Percentiles rank a stretch among this genome's conserved stretches.
These are phyloP conservation scores for Serranochromis macrocephalus DNA, from an alignment of 2,113 vertebrate species.

Conservation along the genomic window DNA sequence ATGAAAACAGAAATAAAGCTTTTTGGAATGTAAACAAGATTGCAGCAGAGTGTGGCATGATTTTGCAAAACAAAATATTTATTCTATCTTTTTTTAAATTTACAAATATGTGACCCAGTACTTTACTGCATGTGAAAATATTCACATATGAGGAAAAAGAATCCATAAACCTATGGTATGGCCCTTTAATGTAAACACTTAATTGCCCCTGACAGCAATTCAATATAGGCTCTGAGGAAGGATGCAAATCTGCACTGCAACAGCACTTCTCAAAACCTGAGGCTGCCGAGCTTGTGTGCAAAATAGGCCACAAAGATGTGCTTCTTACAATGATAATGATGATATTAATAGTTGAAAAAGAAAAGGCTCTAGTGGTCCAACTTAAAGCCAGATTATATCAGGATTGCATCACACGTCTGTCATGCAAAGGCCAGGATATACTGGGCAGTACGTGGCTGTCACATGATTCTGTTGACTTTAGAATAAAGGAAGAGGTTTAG, in stretches of 20 bases:
- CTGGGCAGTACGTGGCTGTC: conserved; percentile 12
- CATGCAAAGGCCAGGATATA: conserved; percentile 8
- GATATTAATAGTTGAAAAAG: background rate
- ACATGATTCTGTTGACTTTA: background rate
- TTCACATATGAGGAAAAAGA: background rate
- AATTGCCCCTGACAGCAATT: background rate
- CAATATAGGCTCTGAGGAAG: background rate
- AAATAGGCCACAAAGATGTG: background rate
- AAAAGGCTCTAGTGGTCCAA: background rate
- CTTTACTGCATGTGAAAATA: background rate
- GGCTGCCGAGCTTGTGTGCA: background rate
- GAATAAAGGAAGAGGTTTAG: background rate
- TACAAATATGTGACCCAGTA: background rate
- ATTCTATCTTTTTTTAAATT: background rate
- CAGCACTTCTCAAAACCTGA: background rate
- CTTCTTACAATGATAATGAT: conserved; percentile 1
- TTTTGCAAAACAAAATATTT: background rate
- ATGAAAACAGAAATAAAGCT: background rate
- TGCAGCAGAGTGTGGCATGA: background rate
- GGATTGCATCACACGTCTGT: conserved; percentile 40
- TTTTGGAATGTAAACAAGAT: background rate
- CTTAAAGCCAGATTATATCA: conserved; percentile 59
- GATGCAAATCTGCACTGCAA: background rate
- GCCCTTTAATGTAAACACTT: background rate
- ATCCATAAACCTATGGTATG: background rate